These are phyloP conservation scores for Drosophila bocqueti DNA, from an alignment of 1,140 invertebrate species.

Conservation along the genomic window DNA sequence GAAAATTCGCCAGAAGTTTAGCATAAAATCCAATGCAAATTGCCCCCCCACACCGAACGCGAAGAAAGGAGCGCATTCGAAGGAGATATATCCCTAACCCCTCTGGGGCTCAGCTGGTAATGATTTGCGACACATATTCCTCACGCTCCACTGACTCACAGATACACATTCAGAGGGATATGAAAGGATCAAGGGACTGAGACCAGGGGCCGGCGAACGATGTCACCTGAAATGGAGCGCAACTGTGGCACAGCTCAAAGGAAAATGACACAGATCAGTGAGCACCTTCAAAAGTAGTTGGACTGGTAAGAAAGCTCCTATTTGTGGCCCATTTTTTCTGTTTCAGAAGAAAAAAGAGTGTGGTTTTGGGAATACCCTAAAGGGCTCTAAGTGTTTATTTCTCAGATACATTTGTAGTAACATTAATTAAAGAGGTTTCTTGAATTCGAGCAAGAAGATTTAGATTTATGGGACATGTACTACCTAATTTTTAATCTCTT, in stretches of 20 bases:
- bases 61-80: background rate
- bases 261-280: slow-evolving; percentile 53
- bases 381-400: background rate
- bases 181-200: no score
- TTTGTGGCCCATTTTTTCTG: slow-evolving; percentile 1
- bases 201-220: background rate
- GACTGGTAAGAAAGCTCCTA: background rate
- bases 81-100: slow-evolving; percentile 23
- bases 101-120: slow-evolving; percentile 49
- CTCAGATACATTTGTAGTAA: background rate
- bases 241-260: slow-evolving; percentile 51
- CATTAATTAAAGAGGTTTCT: no score
- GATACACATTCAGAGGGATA: slow-evolving; percentile 1
- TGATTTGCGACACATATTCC: slow-evolving; percentile 53
- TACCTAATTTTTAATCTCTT: no score
- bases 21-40: slow-evolving; percentile 81
- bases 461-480: no score
- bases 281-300: slow-evolving; percentile 7
- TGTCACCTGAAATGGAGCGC: slow-evolving; percentile 49
- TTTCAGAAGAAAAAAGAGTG: background rate
- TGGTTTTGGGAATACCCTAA: background rate
- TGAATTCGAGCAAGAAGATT: background rate
- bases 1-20: slow-evolving; percentile 75
- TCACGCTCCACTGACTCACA: slow-evolving; percentile 29
- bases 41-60: slow-evolving; percentile 20